Percentiles rank a stretch among this genome's conserved stretches.
Evolutionary conservation across 2,797 vertebrate genomes (phyloP).

Genomic region (Takifugu ocellatus): DNA sequence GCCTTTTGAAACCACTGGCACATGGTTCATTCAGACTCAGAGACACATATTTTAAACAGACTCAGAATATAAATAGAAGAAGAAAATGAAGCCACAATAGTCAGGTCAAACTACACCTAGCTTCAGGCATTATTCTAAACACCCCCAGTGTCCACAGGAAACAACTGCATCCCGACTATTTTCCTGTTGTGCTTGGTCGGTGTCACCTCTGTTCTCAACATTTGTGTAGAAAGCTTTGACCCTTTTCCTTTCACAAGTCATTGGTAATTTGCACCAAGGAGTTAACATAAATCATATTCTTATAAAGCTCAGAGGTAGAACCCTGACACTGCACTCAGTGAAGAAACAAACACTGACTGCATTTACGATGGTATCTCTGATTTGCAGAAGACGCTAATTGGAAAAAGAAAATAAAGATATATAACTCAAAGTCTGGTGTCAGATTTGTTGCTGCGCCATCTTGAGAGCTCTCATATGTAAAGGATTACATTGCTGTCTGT

Average conservation of each 20-base stretch:
- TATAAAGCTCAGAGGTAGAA: constrained; percentile 80
- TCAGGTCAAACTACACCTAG: constrained; percentile 51
- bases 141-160: constrained; percentile 16
- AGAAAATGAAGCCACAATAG: constrained; percentile 51
- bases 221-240: constrained; percentile 1
- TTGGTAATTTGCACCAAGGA: constrained; percentile 76
- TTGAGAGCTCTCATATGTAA: constrained; percentile 73
- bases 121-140: constrained; percentile 45
- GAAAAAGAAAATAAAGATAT: constrained; percentile 11
- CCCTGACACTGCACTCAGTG: constrained; percentile 62
- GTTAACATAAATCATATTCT: constrained; percentile 71
- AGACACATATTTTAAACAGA: constrained; percentile 55
- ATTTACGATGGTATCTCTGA: constrained; percentile 41
- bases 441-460: constrained; percentile 50
- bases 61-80: constrained; percentile 59
- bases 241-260: constrained; percentile 68
- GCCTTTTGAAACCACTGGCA: constrained; percentile 27
- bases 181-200: constrained; percentile 60
- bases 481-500: constrained; percentile 72
- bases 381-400: constrained; percentile 47
- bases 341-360: constrained; percentile 51
- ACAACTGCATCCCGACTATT: constrained; percentile 14
- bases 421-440: constrained; percentile 19
- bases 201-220: constrained; percentile 1
- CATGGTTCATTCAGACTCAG: constrained; percentile 64